Conservation (phyloP, 92 coral and sea anemone species). For the Parazoanthus swiftii region DNA sequence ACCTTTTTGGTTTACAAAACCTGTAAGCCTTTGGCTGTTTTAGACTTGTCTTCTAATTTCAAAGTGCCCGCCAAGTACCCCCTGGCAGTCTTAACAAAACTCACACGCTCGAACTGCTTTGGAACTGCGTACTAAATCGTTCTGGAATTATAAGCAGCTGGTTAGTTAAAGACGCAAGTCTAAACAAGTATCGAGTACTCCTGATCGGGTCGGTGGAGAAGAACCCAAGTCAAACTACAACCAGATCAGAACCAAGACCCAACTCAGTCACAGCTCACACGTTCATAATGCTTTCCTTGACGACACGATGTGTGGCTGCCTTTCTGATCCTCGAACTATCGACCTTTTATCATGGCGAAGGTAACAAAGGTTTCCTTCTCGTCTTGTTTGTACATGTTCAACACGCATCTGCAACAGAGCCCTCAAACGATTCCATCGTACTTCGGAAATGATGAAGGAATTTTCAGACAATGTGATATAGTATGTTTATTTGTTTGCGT, state of each 20-base stretch:
- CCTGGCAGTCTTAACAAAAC: background rate
- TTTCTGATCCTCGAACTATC: background rate
- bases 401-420: background rate
- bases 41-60: too few species aligned
- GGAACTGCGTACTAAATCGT: background rate
- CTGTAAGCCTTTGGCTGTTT: background rate
- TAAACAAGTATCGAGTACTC: background rate
- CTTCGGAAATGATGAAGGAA: too few species aligned
- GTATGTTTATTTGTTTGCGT: too few species aligned
- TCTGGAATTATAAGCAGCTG: background rate
- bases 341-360: background rate
- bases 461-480: too few species aligned
- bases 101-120: background rate
- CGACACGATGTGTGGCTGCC: background rate
- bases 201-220: background rate
- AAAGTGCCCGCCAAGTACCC: too few species aligned
- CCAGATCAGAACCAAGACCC: too few species aligned
- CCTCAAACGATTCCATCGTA: background rate
- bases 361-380: background rate
- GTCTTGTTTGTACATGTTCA: too few species aligned
- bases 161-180: background rate
- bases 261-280: too few species aligned
- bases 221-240: background rate
- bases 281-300: background rate
- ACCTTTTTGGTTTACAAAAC: background rate